These are phyloP conservation scores for Halocaridina rubra DNA, from an alignment of 2,888 invertebrate genomes.

Conservation along the genomic window DNA sequence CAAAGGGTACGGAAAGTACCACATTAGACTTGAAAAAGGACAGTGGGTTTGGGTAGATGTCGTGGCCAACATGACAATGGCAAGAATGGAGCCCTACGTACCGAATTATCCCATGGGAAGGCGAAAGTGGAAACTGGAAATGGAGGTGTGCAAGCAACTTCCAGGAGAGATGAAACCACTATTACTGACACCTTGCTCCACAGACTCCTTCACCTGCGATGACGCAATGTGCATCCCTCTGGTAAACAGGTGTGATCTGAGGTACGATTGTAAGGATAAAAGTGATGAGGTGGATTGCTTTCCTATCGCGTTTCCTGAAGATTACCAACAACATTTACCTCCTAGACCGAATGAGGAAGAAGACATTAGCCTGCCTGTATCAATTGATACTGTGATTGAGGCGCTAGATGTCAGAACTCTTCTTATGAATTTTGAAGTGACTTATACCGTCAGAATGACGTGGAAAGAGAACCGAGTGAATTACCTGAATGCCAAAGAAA, in stretches of 20 bases:
- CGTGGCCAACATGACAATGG: conserved; percentile 30
- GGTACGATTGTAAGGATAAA: conserved; percentile 59
- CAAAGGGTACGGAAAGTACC: conserved; percentile 58
- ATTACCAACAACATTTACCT: conserved; percentile 55
- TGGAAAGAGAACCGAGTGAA: conserved; percentile 54
- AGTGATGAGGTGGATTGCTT: conserved; percentile 60
- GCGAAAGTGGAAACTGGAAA: conserved; percentile 44
- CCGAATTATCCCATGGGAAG: conserved; percentile 61
- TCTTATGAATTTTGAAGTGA: conserved; percentile 39
- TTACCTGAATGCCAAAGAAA: conserved; percentile 47
- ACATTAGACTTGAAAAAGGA: conserved; percentile 37
- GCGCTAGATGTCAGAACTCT: conserved; percentile 54
- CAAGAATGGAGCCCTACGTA: conserved; percentile 41
- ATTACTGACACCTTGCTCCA: conserved; percentile 48
- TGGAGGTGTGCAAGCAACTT: conserved; percentile 51
- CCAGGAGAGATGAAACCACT: conserved; percentile 33
- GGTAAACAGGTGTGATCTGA: conserved; percentile 53
- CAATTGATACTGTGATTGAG: conserved; percentile 40
- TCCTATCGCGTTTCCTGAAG: conserved; percentile 41
- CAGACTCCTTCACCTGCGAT: conserved; percentile 51
- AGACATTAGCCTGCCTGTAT: conserved; percentile 44
- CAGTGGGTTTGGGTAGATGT: conserved; percentile 44
- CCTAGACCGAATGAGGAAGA: conserved; percentile 31
- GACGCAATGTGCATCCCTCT: conserved; percentile 57
- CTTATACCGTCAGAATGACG: conserved; percentile 44